These are phyloP conservation scores for Muscicapa striata DNA, from an alignment of 2,797 vertebrate species.

Conservation along the genomic window DNA sequence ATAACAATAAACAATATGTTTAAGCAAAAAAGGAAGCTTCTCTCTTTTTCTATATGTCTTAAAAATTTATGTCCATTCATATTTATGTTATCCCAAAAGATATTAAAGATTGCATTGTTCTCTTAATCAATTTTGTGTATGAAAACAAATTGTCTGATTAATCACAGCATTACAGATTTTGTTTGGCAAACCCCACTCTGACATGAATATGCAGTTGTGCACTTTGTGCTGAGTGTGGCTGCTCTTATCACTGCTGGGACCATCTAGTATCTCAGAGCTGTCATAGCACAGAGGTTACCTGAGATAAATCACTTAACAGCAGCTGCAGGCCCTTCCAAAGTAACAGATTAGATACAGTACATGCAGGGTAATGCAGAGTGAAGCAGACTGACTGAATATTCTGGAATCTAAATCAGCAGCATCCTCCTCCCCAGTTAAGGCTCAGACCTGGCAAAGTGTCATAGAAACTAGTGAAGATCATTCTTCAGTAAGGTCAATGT, in stretches of 20 bases:
- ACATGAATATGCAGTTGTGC: constrained; percentile 43
- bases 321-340: constrained; percentile 50
- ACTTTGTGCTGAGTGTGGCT: constrained; percentile 53
- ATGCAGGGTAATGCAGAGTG: constrained; percentile 37
- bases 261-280: constrained; percentile 52
- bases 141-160: neutral
- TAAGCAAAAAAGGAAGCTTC: neutral
- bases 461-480: constrained; percentile 31
- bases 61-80: neutral
- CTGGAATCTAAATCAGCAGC: constrained; percentile 44
- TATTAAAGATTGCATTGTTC: neutral
- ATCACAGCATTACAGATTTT: constrained; percentile 16
- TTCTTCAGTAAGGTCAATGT: constrained; percentile 54
- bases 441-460: constrained; percentile 11
- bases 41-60: neutral
- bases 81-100: neutral
- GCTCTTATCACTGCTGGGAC: constrained; percentile 55
- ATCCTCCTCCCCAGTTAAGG: neutral
- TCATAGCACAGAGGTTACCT: constrained; percentile 62
- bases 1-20: neutral
- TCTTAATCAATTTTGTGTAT: constrained; percentile 8
- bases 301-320: constrained; percentile 71
- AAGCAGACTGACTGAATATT: constrained; percentile 47
- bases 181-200: neutral
- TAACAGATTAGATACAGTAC: constrained; percentile 56